These are phyloP conservation scores for Leptopilina clavipes DNA, from an alignment of 1,140 invertebrate genomes.

Conservation along the genomic window DNA sequence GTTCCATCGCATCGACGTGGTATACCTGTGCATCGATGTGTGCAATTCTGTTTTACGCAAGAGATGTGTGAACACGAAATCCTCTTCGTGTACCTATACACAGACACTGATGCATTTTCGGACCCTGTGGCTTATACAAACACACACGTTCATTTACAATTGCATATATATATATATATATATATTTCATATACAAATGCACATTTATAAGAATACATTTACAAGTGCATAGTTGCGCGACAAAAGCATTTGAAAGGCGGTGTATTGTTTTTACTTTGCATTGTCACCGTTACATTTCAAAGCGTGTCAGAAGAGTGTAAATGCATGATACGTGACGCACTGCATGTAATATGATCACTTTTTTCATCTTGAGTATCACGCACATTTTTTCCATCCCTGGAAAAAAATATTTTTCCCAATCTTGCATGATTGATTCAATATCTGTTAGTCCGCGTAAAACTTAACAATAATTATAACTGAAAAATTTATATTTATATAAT, in stretches of 20 bases:
- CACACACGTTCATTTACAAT: neutral
- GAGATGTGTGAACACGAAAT: neutral
- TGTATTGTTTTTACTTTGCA: slow-evolving; percentile 59
- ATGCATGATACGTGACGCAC: slow-evolving; percentile 44
- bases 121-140: neutral
- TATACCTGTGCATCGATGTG: slow-evolving; percentile 24
- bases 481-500: too few relatives aligned
- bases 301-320: slow-evolving; percentile 58
- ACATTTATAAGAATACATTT: slow-evolving; percentile 25
- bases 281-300: slow-evolving; percentile 56
- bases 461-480: too few relatives aligned
- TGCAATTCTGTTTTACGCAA: slow-evolving; percentile 20
- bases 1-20: slow-evolving; percentile 5
- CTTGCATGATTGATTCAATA: too few relatives aligned
- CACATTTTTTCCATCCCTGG: neutral
- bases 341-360: slow-evolving; percentile 31
- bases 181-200: neutral
- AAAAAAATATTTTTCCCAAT: neutral
- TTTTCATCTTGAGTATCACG: slow-evolving; percentile 20
- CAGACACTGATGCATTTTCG: neutral
- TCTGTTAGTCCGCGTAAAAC: too few relatives aligned
- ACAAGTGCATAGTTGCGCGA: slow-evolving; percentile 19
- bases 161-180: too few relatives aligned
- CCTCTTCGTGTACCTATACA: neutral
- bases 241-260: slow-evolving; percentile 55